These are phyloP conservation scores for Anolis sagrei DNA, from an alignment of 2,113 vertebrate species.

Conservation along the genomic window DNA sequence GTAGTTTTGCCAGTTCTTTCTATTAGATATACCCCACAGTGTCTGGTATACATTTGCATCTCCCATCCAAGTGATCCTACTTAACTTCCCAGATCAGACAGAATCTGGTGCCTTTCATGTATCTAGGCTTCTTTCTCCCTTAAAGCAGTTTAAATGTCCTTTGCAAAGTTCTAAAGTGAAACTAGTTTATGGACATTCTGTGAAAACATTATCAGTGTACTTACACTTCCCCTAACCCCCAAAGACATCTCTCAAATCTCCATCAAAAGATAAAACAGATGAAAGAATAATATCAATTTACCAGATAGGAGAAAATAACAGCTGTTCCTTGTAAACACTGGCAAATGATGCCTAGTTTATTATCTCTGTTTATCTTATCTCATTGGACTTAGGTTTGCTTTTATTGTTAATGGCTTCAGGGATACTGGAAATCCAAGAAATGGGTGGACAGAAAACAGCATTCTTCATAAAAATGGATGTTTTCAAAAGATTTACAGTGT, in stretches of 20 bases:
- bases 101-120: too few relatives aligned
- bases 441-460: constrained; percentile 9
- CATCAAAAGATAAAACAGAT: background rate
- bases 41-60: too few relatives aligned
- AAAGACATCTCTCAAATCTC: too few relatives aligned
- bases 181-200: too few relatives aligned
- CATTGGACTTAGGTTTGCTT: background rate
- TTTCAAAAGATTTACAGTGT: constrained; percentile 18
- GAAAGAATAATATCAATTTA: background rate
- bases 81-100: too few relatives aligned
- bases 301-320: background rate
- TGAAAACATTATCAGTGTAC: background rate
- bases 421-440: background rate
- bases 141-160: too few relatives aligned
- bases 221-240: background rate
- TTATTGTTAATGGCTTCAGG: background rate
- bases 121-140: too few relatives aligned
- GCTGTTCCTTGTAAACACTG: background rate
- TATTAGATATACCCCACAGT: too few relatives aligned
- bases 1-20: too few relatives aligned
- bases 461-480: constrained; percentile 7
- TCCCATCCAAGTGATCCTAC: too few relatives aligned
- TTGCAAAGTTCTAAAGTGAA: too few relatives aligned
- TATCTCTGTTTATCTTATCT: background rate
- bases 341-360: background rate